Evolutionary conservation across 37 sponge, comb jelly and placozoan species (phyloP).

Genomic region (Haliclona indistincta): DNA sequence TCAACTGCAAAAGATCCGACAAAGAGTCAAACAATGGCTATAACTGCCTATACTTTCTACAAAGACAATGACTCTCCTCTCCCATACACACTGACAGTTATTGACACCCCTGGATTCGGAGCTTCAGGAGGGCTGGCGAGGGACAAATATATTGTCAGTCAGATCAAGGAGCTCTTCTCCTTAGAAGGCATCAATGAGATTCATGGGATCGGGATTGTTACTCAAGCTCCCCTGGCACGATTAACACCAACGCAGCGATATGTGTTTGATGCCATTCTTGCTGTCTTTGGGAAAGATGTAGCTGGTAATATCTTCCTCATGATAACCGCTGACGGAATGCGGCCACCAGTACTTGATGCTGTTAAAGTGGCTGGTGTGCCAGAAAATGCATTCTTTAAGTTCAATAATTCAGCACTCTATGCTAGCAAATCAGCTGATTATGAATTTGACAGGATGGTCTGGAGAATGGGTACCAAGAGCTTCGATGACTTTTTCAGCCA

Average conservation of each 20-base stretch:
- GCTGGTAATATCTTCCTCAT: slow-evolving; percentile 59
- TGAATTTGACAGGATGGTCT: slow-evolving; percentile 9
- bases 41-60: slow-evolving; percentile 55
- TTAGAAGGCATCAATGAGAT: slow-evolving; percentile 11
- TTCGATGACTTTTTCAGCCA: slow-evolving; percentile 54
- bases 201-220: slow-evolving; percentile 52
- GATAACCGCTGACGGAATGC: slow-evolving; percentile 68
- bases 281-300: slow-evolving; percentile 37
- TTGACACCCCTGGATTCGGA: slow-evolving; percentile 65
- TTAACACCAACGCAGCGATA: slow-evolving; percentile 46
- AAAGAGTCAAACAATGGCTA: slow-evolving; percentile 33
- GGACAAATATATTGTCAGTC: slow-evolving; percentile 19
- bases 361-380: slow-evolving; percentile 49
- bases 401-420: slow-evolving; percentile 77
- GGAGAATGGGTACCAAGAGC: slow-evolving; percentile 70
- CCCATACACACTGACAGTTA: slow-evolving; percentile 32
- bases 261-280: slow-evolving; percentile 45
- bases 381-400: slow-evolving; percentile 36
- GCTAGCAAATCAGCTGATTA: background rate
- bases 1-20: slow-evolving; percentile 11
- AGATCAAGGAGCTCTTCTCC: slow-evolving; percentile 40
- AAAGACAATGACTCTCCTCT: slow-evolving; percentile 16
- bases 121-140: slow-evolving; percentile 41
- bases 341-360: slow-evolving; percentile 62
- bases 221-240: slow-evolving; percentile 43